Percentiles rank a stretch among this genome's conserved stretches.
These are phyloP conservation scores for Mizuhopecten yessoensis DNA, from an alignment of 1,140 invertebrate species.

Conservation along the genomic window DNA sequence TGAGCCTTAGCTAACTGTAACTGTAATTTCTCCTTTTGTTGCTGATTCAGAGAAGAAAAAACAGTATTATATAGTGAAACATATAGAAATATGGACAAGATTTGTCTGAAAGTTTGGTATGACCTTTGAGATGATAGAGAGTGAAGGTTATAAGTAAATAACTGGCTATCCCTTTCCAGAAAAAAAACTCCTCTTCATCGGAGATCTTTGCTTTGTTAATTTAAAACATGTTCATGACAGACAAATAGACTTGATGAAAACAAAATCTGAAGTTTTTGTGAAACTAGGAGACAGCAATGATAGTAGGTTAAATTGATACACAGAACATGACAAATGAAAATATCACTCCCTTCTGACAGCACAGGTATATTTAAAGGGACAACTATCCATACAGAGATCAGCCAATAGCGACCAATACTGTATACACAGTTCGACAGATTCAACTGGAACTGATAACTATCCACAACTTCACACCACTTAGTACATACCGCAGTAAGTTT, in stretches of 20 bases:
- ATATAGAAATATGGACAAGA: neutral
- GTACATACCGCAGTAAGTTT: too few species aligned
- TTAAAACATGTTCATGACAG: neutral
- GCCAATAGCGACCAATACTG: too few species aligned
- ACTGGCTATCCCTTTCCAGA: neutral
- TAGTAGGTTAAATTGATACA: neutral
- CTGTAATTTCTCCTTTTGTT: neutral
- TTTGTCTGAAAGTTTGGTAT: too few species aligned
- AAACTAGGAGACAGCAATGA: neutral
- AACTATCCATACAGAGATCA: too few species aligned
- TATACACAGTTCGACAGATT: too few species aligned
- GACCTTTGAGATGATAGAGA: neutral
- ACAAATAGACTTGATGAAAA: neutral
- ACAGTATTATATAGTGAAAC: neutral
- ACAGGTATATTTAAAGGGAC: neutral
- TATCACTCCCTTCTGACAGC: neutral
- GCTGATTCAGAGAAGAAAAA: slow-evolving; percentile 8
- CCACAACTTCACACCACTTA: neutral
- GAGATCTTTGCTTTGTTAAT: neutral
- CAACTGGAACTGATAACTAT: too few species aligned
- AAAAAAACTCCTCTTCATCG: neutral
- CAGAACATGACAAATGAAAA: too few species aligned
- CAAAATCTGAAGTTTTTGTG: neutral
- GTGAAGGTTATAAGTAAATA: neutral
- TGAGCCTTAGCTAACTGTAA: neutral